Evolutionary conservation across 2,888 invertebrate species (phyloP).

Genomic region (Leptothorax acervorum): DNA sequence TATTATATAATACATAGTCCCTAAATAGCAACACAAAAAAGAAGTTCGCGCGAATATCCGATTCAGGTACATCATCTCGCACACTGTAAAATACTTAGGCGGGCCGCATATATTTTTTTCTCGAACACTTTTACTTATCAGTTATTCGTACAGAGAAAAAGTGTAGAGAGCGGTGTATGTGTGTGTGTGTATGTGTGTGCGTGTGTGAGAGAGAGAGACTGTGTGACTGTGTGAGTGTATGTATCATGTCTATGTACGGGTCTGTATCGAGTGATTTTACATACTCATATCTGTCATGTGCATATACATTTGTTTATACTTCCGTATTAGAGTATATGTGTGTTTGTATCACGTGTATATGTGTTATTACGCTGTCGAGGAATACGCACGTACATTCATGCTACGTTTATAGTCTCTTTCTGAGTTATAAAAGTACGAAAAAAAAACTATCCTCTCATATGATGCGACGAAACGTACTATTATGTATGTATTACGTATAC

Average conservation of each 20-base stretch:
- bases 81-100: conserved; percentile 65
- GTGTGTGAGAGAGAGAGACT: too few relatives aligned
- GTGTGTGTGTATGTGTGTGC: background rate
- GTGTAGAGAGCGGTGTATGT: background rate
- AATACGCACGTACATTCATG: conserved; percentile 54
- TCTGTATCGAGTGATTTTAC: background rate
- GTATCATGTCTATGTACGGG: background rate
- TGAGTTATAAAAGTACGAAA: conserved; percentile 55
- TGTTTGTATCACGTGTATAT: background rate
- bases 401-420: conserved; percentile 53
- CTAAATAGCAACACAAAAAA: conserved; percentile 66
- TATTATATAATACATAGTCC: conserved; percentile 40
- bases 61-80: conserved; percentile 76
- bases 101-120: conserved; percentile 54
- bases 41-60: conserved; percentile 69
- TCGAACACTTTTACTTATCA: conserved; percentile 49
- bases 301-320: background rate
- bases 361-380: conserved; percentile 29
- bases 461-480: conserved; percentile 50
- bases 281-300: background rate
- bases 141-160: conserved; percentile 64
- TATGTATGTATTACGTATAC: conserved; percentile 43
- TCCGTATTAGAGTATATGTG: background rate
- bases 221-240: background rate
- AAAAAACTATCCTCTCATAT: conserved; percentile 50